Evolutionary conservation across 2,888 invertebrate species (phyloP).

Genomic region (Graphium colonna): DNA sequence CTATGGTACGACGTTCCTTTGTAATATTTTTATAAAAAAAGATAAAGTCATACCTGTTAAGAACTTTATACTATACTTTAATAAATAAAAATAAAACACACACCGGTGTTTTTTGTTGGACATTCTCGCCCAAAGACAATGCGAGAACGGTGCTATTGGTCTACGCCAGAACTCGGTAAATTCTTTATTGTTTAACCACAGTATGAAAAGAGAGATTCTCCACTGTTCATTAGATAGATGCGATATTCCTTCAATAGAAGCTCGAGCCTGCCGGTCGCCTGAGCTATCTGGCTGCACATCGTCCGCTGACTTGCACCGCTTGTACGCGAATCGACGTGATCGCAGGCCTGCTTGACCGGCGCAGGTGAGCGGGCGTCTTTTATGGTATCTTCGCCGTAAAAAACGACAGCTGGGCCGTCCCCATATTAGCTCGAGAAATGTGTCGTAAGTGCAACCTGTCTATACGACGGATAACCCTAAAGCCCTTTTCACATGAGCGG

Average conservation of each 20-base stretch:
- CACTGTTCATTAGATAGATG: not conserved
- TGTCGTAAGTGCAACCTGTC: constrained; percentile 42
- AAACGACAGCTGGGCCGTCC: constrained; percentile 47
- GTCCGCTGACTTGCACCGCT: constrained; percentile 33
- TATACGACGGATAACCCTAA: constrained; percentile 36
- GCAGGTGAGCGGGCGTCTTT: constrained; percentile 41
- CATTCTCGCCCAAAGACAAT: too few species aligned
- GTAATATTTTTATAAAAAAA: too few species aligned
- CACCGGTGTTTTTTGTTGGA: too few species aligned
- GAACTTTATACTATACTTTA: too few species aligned
- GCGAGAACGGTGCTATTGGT: too few species aligned
- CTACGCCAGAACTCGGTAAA: too few species aligned
- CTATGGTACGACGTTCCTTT: too few species aligned
- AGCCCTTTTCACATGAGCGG: too few species aligned
- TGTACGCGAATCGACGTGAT: constrained; percentile 34
- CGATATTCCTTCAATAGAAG: constrained; percentile 20
- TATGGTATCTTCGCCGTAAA: constrained; percentile 43
- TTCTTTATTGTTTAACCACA: too few species aligned
- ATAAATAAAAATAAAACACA: too few species aligned
- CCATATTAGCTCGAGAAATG: constrained; percentile 55
- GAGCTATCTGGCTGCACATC: constrained; percentile 35
- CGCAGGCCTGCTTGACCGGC: constrained; percentile 39
- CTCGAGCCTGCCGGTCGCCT: constrained; percentile 24
- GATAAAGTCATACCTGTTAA: too few species aligned
- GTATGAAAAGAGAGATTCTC: too few species aligned